Evolutionary conservation across 2,113 vertebrate genomes (phyloP).

Genomic region (Micromys minutus): DNA sequence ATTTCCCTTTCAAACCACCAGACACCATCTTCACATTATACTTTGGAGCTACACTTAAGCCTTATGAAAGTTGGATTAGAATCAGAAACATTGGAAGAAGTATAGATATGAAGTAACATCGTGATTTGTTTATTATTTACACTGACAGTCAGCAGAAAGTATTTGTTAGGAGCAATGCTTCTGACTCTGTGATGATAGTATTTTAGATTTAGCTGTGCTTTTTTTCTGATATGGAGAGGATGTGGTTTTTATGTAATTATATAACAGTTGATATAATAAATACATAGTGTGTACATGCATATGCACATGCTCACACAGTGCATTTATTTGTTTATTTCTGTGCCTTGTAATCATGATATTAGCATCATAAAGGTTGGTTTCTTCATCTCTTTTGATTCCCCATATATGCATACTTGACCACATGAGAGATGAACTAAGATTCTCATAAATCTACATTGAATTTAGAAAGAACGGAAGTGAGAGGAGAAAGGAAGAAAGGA

Average conservation of each 20-base stretch:
- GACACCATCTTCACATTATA: not conserved
- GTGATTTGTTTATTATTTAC: constrained; percentile 45
- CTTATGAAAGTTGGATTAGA: constrained; percentile 50
- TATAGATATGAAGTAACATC: not conserved
- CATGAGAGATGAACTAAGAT: not conserved
- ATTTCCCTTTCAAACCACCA: not conserved
- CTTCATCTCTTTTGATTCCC: not conserved
- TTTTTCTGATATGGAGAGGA: not conserved
- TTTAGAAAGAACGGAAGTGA: no score
- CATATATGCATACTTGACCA: not conserved
- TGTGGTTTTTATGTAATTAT: not conserved
- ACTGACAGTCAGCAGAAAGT: not conserved
- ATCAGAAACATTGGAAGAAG: not conserved
- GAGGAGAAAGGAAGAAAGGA: accelerated
- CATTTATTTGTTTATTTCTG: not conserved
- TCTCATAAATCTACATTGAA: not conserved
- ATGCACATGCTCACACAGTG: not conserved
- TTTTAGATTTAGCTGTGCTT: constrained; percentile 30
- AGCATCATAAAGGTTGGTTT: not conserved
- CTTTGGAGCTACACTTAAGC: constrained; percentile 4
- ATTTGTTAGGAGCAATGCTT: not conserved
- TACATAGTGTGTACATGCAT: not conserved
- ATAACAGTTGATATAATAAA: not conserved
- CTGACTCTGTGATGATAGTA: not conserved
- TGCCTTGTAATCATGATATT: not conserved